Evolutionary conservation across 2,113 vertebrate genomes (phyloP).

Genomic region (Pygoscelis antarcticus): DNA sequence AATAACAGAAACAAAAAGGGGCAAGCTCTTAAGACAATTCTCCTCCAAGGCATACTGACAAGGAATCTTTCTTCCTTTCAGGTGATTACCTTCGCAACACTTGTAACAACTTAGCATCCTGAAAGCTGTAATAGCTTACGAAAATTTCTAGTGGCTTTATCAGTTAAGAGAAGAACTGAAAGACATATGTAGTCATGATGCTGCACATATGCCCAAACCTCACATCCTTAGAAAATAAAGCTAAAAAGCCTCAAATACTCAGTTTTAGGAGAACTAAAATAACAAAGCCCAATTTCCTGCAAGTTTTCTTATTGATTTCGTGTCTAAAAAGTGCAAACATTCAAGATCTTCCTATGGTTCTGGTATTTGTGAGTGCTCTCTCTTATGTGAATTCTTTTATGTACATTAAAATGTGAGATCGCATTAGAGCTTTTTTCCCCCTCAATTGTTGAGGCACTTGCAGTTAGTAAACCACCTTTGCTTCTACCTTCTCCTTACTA

Average conservation of each 20-base stretch:
- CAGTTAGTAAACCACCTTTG: background rate
- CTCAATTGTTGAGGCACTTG: background rate
- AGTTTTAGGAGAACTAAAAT: background rate
- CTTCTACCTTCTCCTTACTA: background rate
- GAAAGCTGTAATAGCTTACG: background rate
- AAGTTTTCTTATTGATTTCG: background rate
- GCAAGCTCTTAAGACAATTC: background rate
- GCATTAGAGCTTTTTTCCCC: background rate
- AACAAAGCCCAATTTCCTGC: background rate
- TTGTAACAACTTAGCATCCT: background rate
- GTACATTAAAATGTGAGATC: background rate
- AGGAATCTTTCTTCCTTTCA: background rate
- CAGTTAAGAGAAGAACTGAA: background rate
- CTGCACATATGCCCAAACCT: accelerated
- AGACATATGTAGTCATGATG: background rate
- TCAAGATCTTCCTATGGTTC: background rate
- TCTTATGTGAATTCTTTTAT: background rate
- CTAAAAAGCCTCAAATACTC: background rate
- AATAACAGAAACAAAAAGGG: background rate
- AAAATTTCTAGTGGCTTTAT: background rate
- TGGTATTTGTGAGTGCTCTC: background rate
- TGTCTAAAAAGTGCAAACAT: background rate
- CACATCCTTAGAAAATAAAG: background rate
- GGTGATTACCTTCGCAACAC: background rate
- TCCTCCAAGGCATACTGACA: background rate